Evolutionary conservation across 2,888 invertebrate species (phyloP), one percentile per base, ranked within the genome.

Genomic region (Malacosoma neustria): DNA sequence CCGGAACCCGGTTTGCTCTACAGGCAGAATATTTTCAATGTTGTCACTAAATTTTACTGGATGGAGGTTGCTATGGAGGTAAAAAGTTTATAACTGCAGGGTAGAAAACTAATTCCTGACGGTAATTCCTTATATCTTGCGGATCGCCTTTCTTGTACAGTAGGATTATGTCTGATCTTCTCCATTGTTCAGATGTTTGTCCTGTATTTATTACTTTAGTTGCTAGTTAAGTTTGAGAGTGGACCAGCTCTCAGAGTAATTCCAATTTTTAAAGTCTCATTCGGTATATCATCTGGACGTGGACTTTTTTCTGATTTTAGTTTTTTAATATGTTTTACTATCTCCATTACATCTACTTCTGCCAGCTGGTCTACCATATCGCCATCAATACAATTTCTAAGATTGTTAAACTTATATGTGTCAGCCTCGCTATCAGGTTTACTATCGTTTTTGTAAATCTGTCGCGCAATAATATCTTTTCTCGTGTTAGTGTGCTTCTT

Each of bases 381-480:
- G 9, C 29, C 31, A 15, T 11, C 13, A 6, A 22, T 36, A 36
- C 11, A 32, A 22, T 37, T 39, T 46, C 22, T 46, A 46, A 14
- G 39, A 46, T n/a, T n/a, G n/a, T n/a, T n/a, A n/a, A n/a, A n/a
- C n/a, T n/a, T n/a, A n/a, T n/a, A n/a, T n/a, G n/a, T n/a, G n/a
- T n/a, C n/a, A n/a, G n/a, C n/a, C n/a, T n/a, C n/a, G n/a, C n/a
- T n/a, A n/a, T n/a, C n/a, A 6, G 34, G 33, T 31, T 41, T 46
- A 29, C 40, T 41, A 22, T 36, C 37, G 13, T 39, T 34, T 38
- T n/a, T n/a, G n/a, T n/a, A n/a, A n/a, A n/a, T n/a, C n/a, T n/a
- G n/a, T n/a, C n/a, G n/a, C n/a, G n/a, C n/a, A n/a, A 45, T 37
- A 3, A 43, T 32, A 31, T 43, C 43, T 40, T 39, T 39, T 36